Evolutionary conservation across 2,888 invertebrate genomes (phyloP).

Genomic region (Cabera pusaria): DNA sequence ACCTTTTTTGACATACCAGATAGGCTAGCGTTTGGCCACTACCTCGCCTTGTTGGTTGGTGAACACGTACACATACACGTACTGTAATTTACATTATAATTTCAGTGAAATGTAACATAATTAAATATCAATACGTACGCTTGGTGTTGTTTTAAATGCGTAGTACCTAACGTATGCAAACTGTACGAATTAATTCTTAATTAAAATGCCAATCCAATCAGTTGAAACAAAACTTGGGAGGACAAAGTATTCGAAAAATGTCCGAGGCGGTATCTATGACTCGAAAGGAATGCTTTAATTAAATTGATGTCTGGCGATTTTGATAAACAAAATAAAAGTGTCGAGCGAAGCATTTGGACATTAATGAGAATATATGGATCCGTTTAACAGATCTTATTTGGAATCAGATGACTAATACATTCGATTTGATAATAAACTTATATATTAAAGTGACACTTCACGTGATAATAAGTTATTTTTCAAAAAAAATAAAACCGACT

Average conservation of each 20-base stretch:
- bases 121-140: too few relatives aligned
- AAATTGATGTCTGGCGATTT: slow-evolving; percentile 74
- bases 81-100: too few relatives aligned
- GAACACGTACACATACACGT: too few relatives aligned
- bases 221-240: slow-evolving; percentile 50
- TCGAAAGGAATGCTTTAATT: slow-evolving; percentile 73
- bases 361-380: slow-evolving; percentile 70
- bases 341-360: slow-evolving; percentile 57
- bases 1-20: too few relatives aligned
- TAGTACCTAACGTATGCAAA: slow-evolving; percentile 4
- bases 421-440: slow-evolving; percentile 5
- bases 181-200: slow-evolving; percentile 47
- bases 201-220: slow-evolving; percentile 73
- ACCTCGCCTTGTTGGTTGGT: too few relatives aligned
- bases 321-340: slow-evolving; percentile 61
- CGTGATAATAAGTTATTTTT: too few relatives aligned
- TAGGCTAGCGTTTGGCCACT: too few relatives aligned
- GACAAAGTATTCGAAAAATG: slow-evolving; percentile 59
- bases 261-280: slow-evolving; percentile 63
- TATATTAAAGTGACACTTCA: slow-evolving; percentile 5
- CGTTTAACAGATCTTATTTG: slow-evolving; percentile 25
- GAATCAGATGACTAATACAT: slow-evolving; percentile 26
- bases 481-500: too few relatives aligned
- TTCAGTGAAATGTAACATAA: too few relatives aligned
- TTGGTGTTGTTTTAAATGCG: too few relatives aligned